These are phyloP conservation scores for Whitmania pigra DNA, from an alignment of 1,140 invertebrate species.

Conservation along the genomic window DNA sequence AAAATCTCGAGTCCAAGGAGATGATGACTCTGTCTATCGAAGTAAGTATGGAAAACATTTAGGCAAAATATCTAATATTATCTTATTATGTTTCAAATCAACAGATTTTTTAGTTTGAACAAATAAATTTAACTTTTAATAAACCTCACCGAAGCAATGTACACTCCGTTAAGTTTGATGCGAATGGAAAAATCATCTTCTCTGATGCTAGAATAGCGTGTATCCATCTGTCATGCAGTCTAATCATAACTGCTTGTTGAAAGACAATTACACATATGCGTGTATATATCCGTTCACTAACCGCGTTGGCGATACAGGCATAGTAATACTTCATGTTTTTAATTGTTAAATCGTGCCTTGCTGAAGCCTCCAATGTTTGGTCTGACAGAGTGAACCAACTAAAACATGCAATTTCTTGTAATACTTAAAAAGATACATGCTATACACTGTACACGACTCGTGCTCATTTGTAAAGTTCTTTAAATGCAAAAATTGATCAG, in stretches of 20 bases:
- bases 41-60: no score
- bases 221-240: constrained; percentile 13
- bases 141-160: constrained; percentile 14
- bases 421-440: no score
- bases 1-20: no score
- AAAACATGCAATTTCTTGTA: not conserved
- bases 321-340: constrained; percentile 1
- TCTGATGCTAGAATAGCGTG: constrained; percentile 1
- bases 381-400: not conserved
- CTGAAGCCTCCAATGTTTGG: not conserved
- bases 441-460: no score
- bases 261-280: no score
- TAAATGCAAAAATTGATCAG: not conserved
- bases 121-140: no score
- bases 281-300: not conserved
- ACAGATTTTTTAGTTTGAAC: no score
- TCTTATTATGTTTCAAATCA: no score
- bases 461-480: no score
- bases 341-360: not conserved
- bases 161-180: not conserved
- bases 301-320: not conserved
- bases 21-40: no score
- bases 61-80: no score
- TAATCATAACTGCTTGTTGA: not conserved
- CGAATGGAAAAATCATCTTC: constrained; percentile 10